Evolutionary conservation across 2,113 vertebrate genomes (phyloP), one percentile per base, ranked within the genome.

Genomic region (Strix aluco): DNA sequence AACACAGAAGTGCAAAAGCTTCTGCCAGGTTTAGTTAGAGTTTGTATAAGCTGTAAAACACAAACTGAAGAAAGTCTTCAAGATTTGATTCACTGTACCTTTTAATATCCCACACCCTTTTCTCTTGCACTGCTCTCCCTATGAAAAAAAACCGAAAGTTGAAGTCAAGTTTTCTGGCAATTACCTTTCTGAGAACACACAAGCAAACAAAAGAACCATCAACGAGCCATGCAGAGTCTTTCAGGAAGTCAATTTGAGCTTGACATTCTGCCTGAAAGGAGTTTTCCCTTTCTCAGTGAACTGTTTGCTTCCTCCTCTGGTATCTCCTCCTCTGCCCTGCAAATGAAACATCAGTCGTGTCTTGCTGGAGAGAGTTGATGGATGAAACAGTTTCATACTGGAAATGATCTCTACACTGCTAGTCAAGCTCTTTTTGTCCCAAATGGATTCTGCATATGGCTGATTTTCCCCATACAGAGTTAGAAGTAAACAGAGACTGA

Each of bases 401-500:
- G 57, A 79, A 94, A 70, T 74, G 15, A 57, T 90, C 81, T 91
- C 62, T 74, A 42, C 51, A 7, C 51, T 85, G 74, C 62, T 88
- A 87, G 78, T 82, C 79, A 77, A 92, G 65, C n/a, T 95, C 83
- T 79, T 92, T 92, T 92, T 91, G 57, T 94, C 83, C 77, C 65
- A 27, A 36, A 88, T 86, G 71, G 55, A 66, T 89, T 77, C 62
- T 85, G 58, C 67, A 54, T 94, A 77, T 70, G 78, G 40, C 78
- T 91, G 95, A 40, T 95, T 91, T 95, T 90, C 51, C 36, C 49
- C 66, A 66, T 69, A 62, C n/a, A 79, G 78, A 90, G 29, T 36
- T 55, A 70, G 58, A 92, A 92, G 78, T 82, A 95, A 97, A 95
- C 81, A 91, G 73, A 85, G 66, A 88, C 78, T 95, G 92, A 97